phyloP scores from a whole-genome alignment of 2,888 invertebrate genomes.

The Parascotia fuliginaria region DNA sequence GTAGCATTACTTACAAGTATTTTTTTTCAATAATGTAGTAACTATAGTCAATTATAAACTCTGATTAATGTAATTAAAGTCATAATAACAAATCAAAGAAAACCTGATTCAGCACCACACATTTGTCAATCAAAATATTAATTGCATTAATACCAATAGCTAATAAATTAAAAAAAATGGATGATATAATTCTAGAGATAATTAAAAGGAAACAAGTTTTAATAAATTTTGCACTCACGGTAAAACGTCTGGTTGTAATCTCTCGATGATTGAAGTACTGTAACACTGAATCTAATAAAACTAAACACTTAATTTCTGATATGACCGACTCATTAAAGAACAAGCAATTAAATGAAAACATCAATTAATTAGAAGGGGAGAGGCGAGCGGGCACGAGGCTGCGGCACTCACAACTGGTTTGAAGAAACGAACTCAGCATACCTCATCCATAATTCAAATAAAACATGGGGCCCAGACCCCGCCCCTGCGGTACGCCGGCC shows the following conservation, averaged over 20 bases:
- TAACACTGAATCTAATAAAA: slow-evolving; percentile 67
- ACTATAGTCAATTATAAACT: too few relatives aligned
- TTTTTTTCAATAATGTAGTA: background rate
- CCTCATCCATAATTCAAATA: slow-evolving; percentile 85
- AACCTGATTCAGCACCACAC: slow-evolving; percentile 12
- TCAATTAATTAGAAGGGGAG: slow-evolving; percentile 83
- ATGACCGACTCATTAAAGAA: slow-evolving; percentile 76
- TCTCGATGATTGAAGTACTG: slow-evolving; percentile 17
- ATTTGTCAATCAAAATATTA: slow-evolving; percentile 10
- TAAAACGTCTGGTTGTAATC: slow-evolving; percentile 16
- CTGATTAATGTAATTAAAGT: slow-evolving; percentile 12
- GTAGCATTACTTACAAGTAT: background rate
- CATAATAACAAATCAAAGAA: slow-evolving; percentile 13
- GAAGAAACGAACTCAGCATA: slow-evolving; percentile 69
- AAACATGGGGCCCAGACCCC: slow-evolving; percentile 82
- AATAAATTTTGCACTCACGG: slow-evolving; percentile 33
- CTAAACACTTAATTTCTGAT: slow-evolving; percentile 75
- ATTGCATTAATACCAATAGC: slow-evolving; percentile 16
- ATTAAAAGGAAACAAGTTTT: slow-evolving; percentile 7
- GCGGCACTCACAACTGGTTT: slow-evolving; percentile 82
- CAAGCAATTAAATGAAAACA: slow-evolving; percentile 82
- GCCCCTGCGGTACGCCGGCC: slow-evolving; percentile 81
- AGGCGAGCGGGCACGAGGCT: slow-evolving; percentile 80
- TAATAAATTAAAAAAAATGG: slow-evolving; percentile 13
- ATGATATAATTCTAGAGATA: slow-evolving; percentile 13